phyloP scores from a whole-genome alignment of 2,113 vertebrate genomes.

The Larimichthys polyactis region DNA sequence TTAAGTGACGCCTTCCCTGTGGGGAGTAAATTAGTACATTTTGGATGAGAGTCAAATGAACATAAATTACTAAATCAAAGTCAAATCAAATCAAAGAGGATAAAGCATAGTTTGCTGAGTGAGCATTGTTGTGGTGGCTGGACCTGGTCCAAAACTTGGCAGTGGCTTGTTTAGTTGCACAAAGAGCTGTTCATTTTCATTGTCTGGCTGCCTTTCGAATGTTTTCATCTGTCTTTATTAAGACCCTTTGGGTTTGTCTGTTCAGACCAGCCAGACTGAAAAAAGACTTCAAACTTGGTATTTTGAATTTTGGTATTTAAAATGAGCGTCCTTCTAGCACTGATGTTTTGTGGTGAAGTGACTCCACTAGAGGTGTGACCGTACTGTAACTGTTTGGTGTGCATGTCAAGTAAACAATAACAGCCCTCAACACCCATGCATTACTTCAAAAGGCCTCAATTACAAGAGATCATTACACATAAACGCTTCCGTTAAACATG shows the following conservation, averaged over 20 bases:
- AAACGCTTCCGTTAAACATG: slow-evolving; percentile 73
- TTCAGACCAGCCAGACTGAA: slow-evolving; percentile 41
- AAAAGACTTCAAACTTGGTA: neutral
- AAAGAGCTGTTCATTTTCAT: slow-evolving; percentile 45
- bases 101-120: slow-evolving; percentile 53
- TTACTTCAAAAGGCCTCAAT: slow-evolving; percentile 75
- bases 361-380: slow-evolving; percentile 50
- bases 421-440: slow-evolving; percentile 53
- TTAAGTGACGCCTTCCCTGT: slow-evolving; percentile 31
- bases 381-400: slow-evolving; percentile 47
- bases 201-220: slow-evolving; percentile 27
- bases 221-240: slow-evolving; percentile 37
- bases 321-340: neutral
- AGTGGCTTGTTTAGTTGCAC: slow-evolving; percentile 36
- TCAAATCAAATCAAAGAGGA: slow-evolving; percentile 53
- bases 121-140: slow-evolving; percentile 49
- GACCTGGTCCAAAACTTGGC: slow-evolving; percentile 39
- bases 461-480: slow-evolving; percentile 73
- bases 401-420: slow-evolving; percentile 71
- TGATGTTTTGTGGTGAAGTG: slow-evolving; percentile 38
- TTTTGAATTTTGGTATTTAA: neutral
- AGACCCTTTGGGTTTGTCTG: slow-evolving; percentile 31
- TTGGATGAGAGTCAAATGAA: slow-evolving; percentile 52
- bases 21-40: slow-evolving; percentile 45
- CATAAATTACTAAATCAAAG: slow-evolving; percentile 57